These are phyloP conservation scores for Dynastes maya DNA, from an alignment of 2,888 invertebrate species.

Conservation along the genomic window DNA sequence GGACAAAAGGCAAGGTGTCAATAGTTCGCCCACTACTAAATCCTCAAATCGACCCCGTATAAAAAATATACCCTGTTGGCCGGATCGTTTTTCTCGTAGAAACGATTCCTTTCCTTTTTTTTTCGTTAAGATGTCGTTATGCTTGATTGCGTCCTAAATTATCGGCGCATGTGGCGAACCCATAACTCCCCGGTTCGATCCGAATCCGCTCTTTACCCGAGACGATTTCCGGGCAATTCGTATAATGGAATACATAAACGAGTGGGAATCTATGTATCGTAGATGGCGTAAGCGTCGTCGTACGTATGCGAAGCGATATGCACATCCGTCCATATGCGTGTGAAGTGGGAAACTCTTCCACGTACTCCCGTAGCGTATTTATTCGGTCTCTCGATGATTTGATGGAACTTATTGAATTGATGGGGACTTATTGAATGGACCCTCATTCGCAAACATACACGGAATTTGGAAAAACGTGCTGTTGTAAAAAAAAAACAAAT, in stretches of 20 bases:
- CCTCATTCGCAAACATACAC: neutral
- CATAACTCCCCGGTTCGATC: conserved; percentile 20
- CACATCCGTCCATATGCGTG: neutral
- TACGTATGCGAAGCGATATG: neutral
- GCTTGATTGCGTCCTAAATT: conserved; percentile 41
- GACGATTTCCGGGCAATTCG: conserved; percentile 36
- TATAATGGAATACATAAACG: conserved; percentile 31
- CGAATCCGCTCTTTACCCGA: conserved; percentile 6
- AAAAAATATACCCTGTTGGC: conserved; percentile 1
- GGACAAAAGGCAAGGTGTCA: too few relatives aligned
- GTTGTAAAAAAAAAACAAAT: neutral
- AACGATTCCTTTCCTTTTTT: conserved; percentile 23
- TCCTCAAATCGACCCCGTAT: neutral
- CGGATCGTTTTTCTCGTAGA: neutral
- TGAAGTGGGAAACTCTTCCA: neutral
- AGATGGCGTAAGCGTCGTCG: neutral
- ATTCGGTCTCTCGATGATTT: conserved; percentile 14
- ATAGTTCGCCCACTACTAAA: neutral
- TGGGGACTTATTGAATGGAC: neutral
- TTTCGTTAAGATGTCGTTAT: conserved; percentile 35
- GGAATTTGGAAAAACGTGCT: neutral
- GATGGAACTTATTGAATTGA: conserved; percentile 16
- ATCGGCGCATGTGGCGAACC: conserved; percentile 34
- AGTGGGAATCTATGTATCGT: neutral
- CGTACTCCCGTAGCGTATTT: conserved; percentile 1